phyloP scores from a whole-genome alignment of 2,888 invertebrate genomes.

The Melinopterus prodromus region DNA sequence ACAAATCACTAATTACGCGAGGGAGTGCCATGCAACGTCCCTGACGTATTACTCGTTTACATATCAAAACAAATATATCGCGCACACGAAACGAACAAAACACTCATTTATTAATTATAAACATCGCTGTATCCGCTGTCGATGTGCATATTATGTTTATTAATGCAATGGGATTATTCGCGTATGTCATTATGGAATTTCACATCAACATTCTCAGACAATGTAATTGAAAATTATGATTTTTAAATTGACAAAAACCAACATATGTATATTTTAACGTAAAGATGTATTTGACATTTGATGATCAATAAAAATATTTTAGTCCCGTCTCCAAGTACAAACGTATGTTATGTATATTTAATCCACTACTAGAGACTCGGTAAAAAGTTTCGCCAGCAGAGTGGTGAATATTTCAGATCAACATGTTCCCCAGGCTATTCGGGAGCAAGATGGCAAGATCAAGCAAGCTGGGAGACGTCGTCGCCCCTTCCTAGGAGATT shows the following conservation, averaged over 20 bases:
- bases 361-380: not conserved
- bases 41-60: slow-evolving; percentile 24
- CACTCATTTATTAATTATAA: slow-evolving; percentile 4
- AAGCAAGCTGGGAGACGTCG: not conserved
- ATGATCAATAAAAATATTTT: too few species aligned
- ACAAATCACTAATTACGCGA: slow-evolving; percentile 23
- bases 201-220: not conserved
- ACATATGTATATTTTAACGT: too few species aligned
- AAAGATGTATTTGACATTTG: too few species aligned
- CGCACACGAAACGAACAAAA: too few species aligned
- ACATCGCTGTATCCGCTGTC: slow-evolving; percentile 5
- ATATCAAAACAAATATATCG: slow-evolving; percentile 18
- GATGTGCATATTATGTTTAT: not conserved
- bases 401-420: slow-evolving; percentile 48
- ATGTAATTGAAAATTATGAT: not conserved
- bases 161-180: not conserved
- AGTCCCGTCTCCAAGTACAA: too few species aligned
- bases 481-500: slow-evolving; percentile 49
- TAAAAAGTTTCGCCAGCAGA: slow-evolving; percentile 49
- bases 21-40: slow-evolving; percentile 7
- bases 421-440: slow-evolving; percentile 17
- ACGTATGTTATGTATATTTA: too few species aligned
- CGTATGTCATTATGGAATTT: not conserved
- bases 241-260: too few species aligned
- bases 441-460: not conserved